These are phyloP conservation scores for Tonatia bakeri DNA, from an alignment of 2,113 vertebrate genomes.

Conservation along the genomic window DNA sequence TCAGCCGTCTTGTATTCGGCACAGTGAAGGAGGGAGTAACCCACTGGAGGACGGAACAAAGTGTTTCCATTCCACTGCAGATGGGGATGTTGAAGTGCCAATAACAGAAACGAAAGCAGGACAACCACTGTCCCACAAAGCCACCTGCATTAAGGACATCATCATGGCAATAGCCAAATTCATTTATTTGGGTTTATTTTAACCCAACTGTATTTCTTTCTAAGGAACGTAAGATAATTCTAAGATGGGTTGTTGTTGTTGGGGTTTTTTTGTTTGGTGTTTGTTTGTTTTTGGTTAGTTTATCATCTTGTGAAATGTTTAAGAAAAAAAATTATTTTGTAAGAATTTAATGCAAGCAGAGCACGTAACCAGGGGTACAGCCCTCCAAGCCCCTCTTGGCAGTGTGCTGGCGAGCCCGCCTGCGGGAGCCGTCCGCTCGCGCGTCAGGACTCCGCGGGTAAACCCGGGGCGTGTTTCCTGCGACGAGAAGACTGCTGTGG, in stretches of 20 bases:
- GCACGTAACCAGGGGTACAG: background rate
- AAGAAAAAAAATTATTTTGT: background rate
- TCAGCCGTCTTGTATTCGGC: background rate
- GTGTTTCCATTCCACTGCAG: background rate
- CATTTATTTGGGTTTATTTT: background rate
- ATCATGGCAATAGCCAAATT: background rate
- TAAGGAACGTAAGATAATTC: background rate
- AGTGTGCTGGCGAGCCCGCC: background rate
- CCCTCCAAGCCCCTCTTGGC: background rate
- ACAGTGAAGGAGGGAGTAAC: background rate
- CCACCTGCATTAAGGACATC: background rate
- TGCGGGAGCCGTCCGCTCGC: background rate
- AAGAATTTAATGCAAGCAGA: background rate
- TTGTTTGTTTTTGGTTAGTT: background rate
- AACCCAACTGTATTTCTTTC: background rate
- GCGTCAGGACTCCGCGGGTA: background rate
- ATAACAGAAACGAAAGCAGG: background rate
- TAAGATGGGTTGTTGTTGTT: background rate
- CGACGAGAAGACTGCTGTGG: background rate
- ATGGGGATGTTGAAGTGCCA: background rate
- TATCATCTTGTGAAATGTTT: background rate
- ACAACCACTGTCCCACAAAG: background rate
- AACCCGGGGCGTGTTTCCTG: background rate
- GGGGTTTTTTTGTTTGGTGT: background rate
- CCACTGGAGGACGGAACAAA: background rate